A percentile compares a stretch with the other conserved stretches of the same genome.
These are phyloP conservation scores for Notarius quadriscutis DNA, from an alignment of 2,113 vertebrate genomes.

Conservation along the genomic window DNA sequence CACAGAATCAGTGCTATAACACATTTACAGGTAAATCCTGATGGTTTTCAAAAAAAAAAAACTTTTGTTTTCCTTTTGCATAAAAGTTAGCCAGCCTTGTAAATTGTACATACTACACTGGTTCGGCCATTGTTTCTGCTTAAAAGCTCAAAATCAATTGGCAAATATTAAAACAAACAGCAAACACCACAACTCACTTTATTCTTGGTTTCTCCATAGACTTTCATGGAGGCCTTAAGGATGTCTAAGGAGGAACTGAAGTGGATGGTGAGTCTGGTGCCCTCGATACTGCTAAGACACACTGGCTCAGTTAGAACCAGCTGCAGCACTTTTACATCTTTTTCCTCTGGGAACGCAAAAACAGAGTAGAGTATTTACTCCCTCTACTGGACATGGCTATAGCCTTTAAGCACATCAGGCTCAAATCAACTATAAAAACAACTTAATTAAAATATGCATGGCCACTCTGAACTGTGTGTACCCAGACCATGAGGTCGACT, in stretches of 20 bases:
- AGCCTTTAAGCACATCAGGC: neutral
- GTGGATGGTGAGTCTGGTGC: slow-evolving; percentile 76
- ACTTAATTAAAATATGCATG: neutral
- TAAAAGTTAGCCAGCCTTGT: neutral
- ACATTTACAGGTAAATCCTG: neutral
- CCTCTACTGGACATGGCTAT: neutral
- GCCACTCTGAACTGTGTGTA: neutral
- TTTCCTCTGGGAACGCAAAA: slow-evolving; percentile 70
- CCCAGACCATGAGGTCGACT: neutral
- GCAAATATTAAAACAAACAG: neutral
- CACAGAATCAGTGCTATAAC: neutral
- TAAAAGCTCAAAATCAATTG: neutral
- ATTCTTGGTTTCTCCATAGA: slow-evolving; percentile 80
- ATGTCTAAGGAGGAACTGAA: slow-evolving; percentile 89
- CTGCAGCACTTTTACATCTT: slow-evolving; percentile 75
- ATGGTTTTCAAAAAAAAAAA: neutral
- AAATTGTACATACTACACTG: neutral
- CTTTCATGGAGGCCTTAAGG: slow-evolving; percentile 64
- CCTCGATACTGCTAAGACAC: slow-evolving; percentile 73
- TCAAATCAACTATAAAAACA: neutral
- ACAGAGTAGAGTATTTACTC: neutral
- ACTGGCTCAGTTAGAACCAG: slow-evolving; percentile 75
- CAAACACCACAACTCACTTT: slow-evolving; percentile 73
- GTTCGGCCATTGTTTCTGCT: neutral
- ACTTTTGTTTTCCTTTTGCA: neutral